phyloP scores from a whole-genome alignment of 35 echinoderm and acorn worm genomes.

The Amphiura filiformis region DNA sequence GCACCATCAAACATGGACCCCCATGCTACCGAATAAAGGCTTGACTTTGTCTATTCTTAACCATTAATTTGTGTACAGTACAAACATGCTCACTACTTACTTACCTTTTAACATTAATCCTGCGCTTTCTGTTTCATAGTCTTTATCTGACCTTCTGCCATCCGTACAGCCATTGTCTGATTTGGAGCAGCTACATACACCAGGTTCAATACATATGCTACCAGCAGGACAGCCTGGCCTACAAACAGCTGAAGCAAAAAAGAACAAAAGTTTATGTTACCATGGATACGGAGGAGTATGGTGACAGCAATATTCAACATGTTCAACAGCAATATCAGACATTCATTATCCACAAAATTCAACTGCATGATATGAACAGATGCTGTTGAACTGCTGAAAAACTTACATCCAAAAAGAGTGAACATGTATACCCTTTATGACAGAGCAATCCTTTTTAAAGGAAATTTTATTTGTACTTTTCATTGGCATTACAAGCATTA shows the following conservation, averaged over 20 bases:
- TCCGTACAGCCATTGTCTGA: neutral
- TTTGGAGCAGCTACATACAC: slow-evolving; percentile 58
- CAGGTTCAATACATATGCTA: slow-evolving; percentile 65
- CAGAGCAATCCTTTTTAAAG: too few species aligned
- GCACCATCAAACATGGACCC: too few species aligned
- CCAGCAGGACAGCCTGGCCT: slow-evolving; percentile 56
- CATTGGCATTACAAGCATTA: too few species aligned
- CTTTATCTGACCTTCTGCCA: neutral
- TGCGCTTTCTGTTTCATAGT: neutral
- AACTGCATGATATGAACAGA: neutral
- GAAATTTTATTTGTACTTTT: too few species aligned
- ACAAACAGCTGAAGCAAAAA: slow-evolving; percentile 62
- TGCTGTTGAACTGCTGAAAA: too few species aligned
- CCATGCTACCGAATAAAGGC: too few species aligned
- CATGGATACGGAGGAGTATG: neutral
- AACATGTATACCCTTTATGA: too few species aligned
- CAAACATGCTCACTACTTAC: neutral
- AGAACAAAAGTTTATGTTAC: slow-evolving; percentile 8
- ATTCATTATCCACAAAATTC: neutral
- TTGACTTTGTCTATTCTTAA: too few species aligned
- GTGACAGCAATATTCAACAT: too few species aligned
- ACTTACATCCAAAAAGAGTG: too few species aligned
- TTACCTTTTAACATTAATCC: slow-evolving; percentile 14
- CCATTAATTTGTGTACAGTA: too few species aligned
- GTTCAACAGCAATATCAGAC: too few species aligned